phyloP scores from a whole-genome alignment of 2,888 invertebrate species.

The Cremastobaeus sp. region DNA sequence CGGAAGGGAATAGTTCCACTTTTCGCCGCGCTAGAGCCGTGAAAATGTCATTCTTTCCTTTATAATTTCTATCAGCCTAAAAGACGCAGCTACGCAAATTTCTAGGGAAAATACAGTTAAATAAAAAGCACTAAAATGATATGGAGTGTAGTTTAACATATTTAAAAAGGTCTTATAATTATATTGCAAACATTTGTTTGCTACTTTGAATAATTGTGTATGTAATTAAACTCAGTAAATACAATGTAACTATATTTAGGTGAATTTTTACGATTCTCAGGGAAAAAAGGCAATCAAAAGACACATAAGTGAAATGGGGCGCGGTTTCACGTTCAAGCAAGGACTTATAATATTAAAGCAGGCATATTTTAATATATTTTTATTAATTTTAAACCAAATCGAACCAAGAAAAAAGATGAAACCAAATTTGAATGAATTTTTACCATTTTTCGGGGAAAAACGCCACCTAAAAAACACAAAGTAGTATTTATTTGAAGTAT shows the following conservation, averaged over 20 bases:
- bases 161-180: conserved; percentile 4
- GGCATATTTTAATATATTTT: conserved; percentile 2
- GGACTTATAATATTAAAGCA: conserved; percentile 6
- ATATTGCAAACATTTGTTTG: conserved; percentile 15
- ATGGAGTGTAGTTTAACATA: conserved; percentile 3
- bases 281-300: conserved; percentile 9
- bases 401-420: conserved; percentile 1
- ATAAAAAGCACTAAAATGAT: background rate
- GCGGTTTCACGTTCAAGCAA: background rate
- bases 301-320: background rate
- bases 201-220: conserved; percentile 14
- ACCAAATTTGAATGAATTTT: too few species aligned
- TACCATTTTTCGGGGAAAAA: conserved; percentile 8
- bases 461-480: background rate
- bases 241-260: conserved; percentile 8
- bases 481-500: background rate
- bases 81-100: background rate
- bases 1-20: too few species aligned
- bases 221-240: conserved; percentile 5
- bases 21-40: too few species aligned
- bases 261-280: conserved; percentile 8
- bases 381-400: conserved; percentile 9
- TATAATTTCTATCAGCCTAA: too few species aligned
- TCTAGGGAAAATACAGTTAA: conserved; percentile 6
- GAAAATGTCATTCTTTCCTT: too few species aligned